These are phyloP conservation scores for Brienomyrus longianalis DNA, from an alignment of 2,113 vertebrate genomes.

Conservation along the genomic window DNA sequence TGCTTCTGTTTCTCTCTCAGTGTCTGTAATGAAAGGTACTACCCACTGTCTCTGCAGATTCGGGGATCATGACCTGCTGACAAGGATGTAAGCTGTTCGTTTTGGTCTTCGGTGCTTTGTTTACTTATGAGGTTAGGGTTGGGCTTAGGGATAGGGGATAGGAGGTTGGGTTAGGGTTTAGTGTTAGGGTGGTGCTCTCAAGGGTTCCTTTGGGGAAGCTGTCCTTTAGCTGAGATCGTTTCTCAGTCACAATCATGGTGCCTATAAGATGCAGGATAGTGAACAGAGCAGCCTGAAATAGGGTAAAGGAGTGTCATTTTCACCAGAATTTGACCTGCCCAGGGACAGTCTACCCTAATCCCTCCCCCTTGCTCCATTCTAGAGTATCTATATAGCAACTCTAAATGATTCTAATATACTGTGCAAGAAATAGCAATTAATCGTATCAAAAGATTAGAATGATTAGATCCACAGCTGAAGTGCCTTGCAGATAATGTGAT, in stretches of 20 bases:
- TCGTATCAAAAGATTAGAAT: constrained; percentile 26
- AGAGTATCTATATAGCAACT: background rate
- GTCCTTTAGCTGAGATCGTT: background rate
- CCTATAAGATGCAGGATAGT: background rate
- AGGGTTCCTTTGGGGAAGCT: background rate
- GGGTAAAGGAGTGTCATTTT: background rate
- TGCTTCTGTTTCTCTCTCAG: background rate
- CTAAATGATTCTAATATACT: constrained; percentile 19
- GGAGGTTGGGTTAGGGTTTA: background rate
- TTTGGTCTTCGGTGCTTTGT: background rate
- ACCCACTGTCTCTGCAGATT: background rate
- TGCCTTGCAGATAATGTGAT: constrained; percentile 37
- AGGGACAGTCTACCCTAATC: background rate
- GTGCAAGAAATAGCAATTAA: constrained; percentile 13
- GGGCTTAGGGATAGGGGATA: background rate
- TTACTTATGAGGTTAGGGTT: background rate
- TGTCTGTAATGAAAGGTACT: background rate
- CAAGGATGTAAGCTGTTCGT: background rate
- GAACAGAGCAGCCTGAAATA: background rate
- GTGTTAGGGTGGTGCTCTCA: background rate
- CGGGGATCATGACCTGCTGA: background rate
- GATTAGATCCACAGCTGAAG: constrained; percentile 31
- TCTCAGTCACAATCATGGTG: background rate
- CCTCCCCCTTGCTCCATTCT: background rate
- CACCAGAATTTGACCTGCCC: background rate